phyloP scores from a whole-genome alignment of 2,113 vertebrate genomes.

The Mormoops blainvillei region DNA sequence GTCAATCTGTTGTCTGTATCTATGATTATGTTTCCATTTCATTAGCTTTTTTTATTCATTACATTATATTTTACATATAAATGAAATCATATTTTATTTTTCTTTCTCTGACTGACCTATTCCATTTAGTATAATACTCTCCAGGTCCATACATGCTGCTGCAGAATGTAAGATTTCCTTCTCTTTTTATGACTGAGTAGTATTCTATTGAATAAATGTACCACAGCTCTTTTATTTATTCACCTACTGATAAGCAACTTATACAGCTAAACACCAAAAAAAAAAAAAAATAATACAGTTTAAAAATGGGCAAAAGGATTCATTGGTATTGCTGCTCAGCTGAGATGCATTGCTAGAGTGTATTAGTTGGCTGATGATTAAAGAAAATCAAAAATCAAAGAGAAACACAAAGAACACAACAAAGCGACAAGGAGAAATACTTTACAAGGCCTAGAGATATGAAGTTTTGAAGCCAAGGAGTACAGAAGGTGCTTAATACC shows the following conservation, averaged over 20 bases:
- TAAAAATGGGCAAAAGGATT: not conserved
- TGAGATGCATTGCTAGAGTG: too few relatives aligned
- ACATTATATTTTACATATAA: not conserved
- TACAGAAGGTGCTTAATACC: too few relatives aligned
- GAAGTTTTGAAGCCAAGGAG: too few relatives aligned
- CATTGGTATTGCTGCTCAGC: too few relatives aligned
- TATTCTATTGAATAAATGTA: not conserved
- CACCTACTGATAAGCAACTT: not conserved
- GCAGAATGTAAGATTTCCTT: not conserved
- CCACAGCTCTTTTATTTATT: not conserved
- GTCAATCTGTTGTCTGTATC: not conserved
- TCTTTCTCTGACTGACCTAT: not conserved
- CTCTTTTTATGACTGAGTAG: not conserved
- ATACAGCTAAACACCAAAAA: not conserved
- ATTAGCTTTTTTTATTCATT: not conserved
- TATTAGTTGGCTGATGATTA: too few relatives aligned
- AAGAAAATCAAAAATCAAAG: too few relatives aligned
- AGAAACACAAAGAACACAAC: too few relatives aligned
- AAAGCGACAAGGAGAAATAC: too few relatives aligned
- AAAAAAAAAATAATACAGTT: not conserved
- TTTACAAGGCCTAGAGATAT: too few relatives aligned
- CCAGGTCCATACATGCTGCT: not conserved
- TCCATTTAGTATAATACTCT: not conserved
- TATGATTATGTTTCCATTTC: not conserved
- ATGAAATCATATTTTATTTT: not conserved